Evolutionary conservation across 2,113 vertebrate species (phyloP).

Genomic region (Nansenia antarctica): DNA sequence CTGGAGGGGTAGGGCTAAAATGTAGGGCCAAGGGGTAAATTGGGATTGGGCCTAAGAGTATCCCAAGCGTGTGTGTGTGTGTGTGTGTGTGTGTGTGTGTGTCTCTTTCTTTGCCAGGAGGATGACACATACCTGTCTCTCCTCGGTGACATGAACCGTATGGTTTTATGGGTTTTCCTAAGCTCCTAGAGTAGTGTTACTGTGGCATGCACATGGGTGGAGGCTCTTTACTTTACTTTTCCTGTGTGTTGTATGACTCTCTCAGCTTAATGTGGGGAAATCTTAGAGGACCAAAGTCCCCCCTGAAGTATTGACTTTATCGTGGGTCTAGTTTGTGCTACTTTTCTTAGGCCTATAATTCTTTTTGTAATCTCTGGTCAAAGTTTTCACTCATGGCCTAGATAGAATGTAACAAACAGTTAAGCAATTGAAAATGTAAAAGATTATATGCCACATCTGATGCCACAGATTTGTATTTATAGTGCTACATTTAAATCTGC

Average conservation of each 20-base stretch:
- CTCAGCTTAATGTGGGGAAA: slow-evolving; percentile 15
- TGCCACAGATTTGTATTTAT: no score
- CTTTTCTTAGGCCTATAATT: slow-evolving; percentile 11
- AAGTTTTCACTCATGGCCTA: neutral
- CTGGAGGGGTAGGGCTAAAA: no score
- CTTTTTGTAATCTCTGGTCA: neutral
- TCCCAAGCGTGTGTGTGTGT: slow-evolving; percentile 63
- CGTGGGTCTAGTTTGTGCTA: neutral
- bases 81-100: slow-evolving; percentile 39
- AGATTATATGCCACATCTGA: no score
- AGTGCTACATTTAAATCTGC: no score
- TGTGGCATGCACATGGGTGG: slow-evolving; percentile 21
- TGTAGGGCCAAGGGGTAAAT: no score
- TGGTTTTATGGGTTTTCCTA: slow-evolving; percentile 16
- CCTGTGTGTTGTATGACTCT: slow-evolving; percentile 35
- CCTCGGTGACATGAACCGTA: slow-evolving; percentile 27
- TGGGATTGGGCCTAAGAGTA: no score
- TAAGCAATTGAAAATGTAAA: no score
- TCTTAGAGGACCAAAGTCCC: slow-evolving; percentile 6
- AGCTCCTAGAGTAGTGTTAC: slow-evolving; percentile 24
- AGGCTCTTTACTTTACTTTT: slow-evolving; percentile 18
- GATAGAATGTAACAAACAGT: no score
- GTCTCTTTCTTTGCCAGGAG: slow-evolving; percentile 50
- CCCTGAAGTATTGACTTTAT: neutral
- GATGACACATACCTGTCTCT: slow-evolving; percentile 25